Evolutionary conservation across 2,888 invertebrate species (phyloP), one percentile per base, ranked within the genome.

Genomic region (Andrena bucephala): DNA sequence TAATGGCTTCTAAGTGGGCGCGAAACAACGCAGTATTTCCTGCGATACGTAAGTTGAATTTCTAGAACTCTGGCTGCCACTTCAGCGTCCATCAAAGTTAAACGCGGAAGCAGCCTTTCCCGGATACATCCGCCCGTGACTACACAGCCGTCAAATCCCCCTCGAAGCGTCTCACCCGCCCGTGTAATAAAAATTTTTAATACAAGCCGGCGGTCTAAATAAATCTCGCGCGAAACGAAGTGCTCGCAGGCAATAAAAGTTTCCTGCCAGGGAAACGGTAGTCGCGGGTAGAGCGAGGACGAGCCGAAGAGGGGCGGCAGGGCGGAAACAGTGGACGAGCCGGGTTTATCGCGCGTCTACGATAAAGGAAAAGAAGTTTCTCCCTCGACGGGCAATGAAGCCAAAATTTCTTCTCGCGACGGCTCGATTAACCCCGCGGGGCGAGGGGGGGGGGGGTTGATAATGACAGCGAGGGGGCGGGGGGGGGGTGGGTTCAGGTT

Each of bases 401-500:
- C 72, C 63, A 66, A 88, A 88, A 86, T 88, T 86, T 88, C 83
- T 86, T 86, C 85, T 66, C 68, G 71, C 60, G 68, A 27, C 27
- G 31, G 65, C 82, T 79, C 84, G 78, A 84, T 84, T 81, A 74
- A 83, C 73, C 76, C 57, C 65, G 31, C 8, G 48, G 2, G 27
- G 27, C 20, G 27, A 27, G 27, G 36, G 52, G 7, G 20, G 66
- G 54, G 13, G 3, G 29, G 73, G 74, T 75, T 79, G 83, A 83
- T 83, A 85, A 83, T 77, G 78, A 79, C 73, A 69, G 1, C 27
- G 27, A 31, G 29, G 60, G 29, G 27, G 60, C 24, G 27, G 62
- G 75, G 59, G 71, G 57, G n/a, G n/a, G n/a, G n/a, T n/a, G n/a
- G n/a, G n/a, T n/a, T n/a, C 72, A 75, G 70, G 83, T 72, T 76